A percentile compares a stretch with the other conserved stretches of the same genome.
Conservation (phyloP, 1,140 invertebrate genomes). For the Leptopilina boulardi region DNA sequence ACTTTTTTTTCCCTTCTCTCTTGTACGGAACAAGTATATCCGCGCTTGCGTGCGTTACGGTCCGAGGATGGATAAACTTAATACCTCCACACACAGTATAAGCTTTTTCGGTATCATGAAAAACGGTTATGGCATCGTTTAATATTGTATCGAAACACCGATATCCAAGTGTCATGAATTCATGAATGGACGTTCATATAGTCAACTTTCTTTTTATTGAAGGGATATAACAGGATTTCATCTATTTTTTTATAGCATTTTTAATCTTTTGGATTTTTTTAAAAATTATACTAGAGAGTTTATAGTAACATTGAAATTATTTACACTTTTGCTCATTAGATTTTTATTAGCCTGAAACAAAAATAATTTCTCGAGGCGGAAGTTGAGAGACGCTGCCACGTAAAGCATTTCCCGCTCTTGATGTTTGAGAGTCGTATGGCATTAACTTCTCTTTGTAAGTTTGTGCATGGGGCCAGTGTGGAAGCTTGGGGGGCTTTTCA, state of each 20-base stretch:
- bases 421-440: constrained; percentile 18
- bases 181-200: constrained; percentile 14
- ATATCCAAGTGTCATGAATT: not conserved
- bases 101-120: constrained; percentile 14
- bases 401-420: constrained; percentile 31
- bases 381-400: constrained; percentile 18
- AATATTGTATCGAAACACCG: constrained; percentile 25
- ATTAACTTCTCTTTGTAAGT: constrained; percentile 33
- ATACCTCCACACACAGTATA: not conserved
- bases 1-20: not conserved
- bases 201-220: not conserved
- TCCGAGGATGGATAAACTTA: not conserved
- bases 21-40: no score
- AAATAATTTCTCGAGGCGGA: not conserved
- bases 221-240: constrained; percentile 8
- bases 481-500: constrained; percentile 12
- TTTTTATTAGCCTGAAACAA: no score
- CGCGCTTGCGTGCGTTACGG: not conserved
- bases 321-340: no score
- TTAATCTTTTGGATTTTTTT: no score
- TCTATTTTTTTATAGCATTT: not conserved
- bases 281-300: no score
- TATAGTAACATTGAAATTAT: no score
- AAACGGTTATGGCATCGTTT: constrained; percentile 29
- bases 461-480: constrained; percentile 23